These are phyloP conservation scores for Eucera pruinosa DNA, from an alignment of 2,888 invertebrate genomes.

Conservation along the genomic window DNA sequence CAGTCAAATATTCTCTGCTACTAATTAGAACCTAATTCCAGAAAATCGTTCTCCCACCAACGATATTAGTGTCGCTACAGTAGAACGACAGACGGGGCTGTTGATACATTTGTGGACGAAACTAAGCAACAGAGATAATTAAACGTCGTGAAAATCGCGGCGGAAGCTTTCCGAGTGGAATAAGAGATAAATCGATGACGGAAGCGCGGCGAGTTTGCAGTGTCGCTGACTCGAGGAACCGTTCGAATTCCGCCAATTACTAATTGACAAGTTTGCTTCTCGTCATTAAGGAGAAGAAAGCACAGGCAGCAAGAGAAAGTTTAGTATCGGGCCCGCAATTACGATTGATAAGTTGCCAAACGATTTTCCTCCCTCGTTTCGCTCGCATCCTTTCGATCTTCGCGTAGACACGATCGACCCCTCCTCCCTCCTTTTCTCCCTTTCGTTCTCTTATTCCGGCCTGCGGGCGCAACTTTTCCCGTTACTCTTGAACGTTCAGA, in stretches of 20 bases:
- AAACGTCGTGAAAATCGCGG: neutral
- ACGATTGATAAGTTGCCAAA: constrained; percentile 67
- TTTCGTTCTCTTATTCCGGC: neutral
- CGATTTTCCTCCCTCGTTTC: neutral
- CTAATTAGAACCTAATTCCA: too few relatives aligned
- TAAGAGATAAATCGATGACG: too few relatives aligned
- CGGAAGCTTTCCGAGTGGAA: too few relatives aligned
- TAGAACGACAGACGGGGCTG: too few relatives aligned
- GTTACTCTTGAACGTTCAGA: constrained; percentile 33
- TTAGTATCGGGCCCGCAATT: constrained; percentile 75
- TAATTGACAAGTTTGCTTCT: constrained; percentile 79
- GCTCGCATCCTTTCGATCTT: constrained; percentile 16
- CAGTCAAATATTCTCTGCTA: too few relatives aligned
- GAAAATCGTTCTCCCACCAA: too few relatives aligned
- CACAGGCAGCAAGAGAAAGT: constrained; percentile 68
- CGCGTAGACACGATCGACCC: constrained; percentile 12
- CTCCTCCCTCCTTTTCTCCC: constrained; percentile 13
- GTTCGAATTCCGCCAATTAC: constrained; percentile 73
- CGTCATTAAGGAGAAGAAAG: constrained; percentile 62
- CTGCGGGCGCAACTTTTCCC: constrained; percentile 38
- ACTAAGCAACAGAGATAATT: constrained; percentile 43
- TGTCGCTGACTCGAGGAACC: neutral
- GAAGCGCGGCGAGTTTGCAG: neutral
- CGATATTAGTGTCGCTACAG: too few relatives aligned
- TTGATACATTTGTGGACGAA: neutral